These are phyloP conservation scores for Tetragonisca angustula DNA, from an alignment of 2,888 invertebrate genomes.

Conservation along the genomic window DNA sequence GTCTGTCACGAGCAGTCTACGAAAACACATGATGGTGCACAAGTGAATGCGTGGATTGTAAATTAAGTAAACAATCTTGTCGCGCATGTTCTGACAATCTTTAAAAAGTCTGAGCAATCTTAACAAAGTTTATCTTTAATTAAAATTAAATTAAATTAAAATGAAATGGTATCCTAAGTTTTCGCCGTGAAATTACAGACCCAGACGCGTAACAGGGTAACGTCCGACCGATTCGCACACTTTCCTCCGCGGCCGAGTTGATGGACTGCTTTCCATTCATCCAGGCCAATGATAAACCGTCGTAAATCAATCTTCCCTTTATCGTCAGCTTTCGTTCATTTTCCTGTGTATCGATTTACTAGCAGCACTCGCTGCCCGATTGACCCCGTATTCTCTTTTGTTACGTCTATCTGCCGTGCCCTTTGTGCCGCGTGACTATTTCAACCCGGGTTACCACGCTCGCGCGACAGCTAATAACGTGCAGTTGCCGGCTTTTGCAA, in stretches of 20 bases:
- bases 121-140: too few species aligned
- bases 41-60: too few species aligned
- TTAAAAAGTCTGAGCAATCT: too few species aligned
- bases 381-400: constrained; percentile 38
- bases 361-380: constrained; percentile 30
- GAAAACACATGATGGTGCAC: too few species aligned
- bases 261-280: constrained; percentile 38
- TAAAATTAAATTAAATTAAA: too few species aligned
- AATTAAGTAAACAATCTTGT: too few species aligned
- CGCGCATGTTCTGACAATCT: too few species aligned
- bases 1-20: too few species aligned
- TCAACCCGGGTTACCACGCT: neutral
- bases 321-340: constrained; percentile 37
- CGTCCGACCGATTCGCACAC: neutral
- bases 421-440: constrained; percentile 22
- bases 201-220: neutral
- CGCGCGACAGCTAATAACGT: constrained; percentile 25
- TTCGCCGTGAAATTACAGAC: constrained; percentile 4
- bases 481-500: constrained; percentile 15
- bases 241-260: neutral
- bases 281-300: constrained; percentile 24
- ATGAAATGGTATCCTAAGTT: too few species aligned
- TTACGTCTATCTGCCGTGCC: constrained; percentile 17
- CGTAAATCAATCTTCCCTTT: constrained; percentile 42
- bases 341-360: constrained; percentile 31